Percentiles rank a stretch among this genome's conserved stretches.
Conservation (phyloP, 2,888 invertebrate species). For the Microplitis deprimator region DNA sequence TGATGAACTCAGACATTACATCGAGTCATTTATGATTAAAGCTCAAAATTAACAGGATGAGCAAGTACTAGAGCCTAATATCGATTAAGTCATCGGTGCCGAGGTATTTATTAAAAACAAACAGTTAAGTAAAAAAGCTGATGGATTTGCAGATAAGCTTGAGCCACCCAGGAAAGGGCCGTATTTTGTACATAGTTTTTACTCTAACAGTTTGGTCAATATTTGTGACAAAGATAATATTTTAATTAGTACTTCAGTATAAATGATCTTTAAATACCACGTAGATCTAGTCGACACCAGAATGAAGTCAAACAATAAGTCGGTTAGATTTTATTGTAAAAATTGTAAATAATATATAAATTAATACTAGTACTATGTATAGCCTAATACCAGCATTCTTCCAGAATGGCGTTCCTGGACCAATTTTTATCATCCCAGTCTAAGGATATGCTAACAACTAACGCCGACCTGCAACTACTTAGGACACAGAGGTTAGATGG, state of each 20-base stretch:
- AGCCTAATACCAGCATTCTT: too few species aligned
- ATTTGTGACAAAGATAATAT: not conserved
- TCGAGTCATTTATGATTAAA: not conserved
- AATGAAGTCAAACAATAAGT: too few species aligned
- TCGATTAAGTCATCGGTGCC: not conserved
- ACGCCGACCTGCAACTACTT: too few species aligned
- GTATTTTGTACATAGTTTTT: not conserved
- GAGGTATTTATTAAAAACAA: not conserved
- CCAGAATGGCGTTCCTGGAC: too few species aligned
- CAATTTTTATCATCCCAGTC: too few species aligned
- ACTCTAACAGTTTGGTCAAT: not conserved
- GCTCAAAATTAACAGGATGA: not conserved
- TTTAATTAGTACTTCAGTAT: not conserved
- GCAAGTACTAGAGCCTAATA: not conserved
- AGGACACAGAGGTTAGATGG: too few species aligned
- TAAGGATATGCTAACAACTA: too few species aligned
- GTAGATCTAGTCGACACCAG: not conserved
- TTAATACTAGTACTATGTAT: too few species aligned
- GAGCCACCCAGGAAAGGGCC: not conserved
- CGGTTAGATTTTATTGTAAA: too few species aligned
- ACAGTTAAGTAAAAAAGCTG: conserved; percentile 5
- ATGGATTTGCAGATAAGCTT: not conserved
- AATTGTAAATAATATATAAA: too few species aligned
- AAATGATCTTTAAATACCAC: not conserved
- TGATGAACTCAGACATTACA: not conserved